Evolutionary conservation across 2,888 invertebrate genomes (phyloP), one percentile per base, ranked within the genome.

Genomic region (Cephus sareptanus): DNA sequence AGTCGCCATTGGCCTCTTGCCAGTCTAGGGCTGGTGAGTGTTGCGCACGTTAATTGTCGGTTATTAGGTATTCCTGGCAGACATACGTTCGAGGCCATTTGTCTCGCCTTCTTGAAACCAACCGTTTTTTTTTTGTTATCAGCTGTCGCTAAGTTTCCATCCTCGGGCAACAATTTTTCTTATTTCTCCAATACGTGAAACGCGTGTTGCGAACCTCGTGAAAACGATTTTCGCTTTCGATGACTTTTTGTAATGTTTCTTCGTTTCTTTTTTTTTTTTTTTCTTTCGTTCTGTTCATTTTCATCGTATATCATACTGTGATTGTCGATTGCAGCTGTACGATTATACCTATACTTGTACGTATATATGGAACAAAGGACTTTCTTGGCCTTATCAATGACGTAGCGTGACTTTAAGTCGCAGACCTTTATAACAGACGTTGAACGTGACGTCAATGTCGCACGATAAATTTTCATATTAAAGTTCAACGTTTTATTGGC

Each of bases 31-130:
- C 40, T 40, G 40, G 40, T 40, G 40, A 40, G 40, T 40, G 40
- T 40, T 40, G 40, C 40, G 40, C 71, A 70, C 33, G 30, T 33
- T 74, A 34, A 74, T 74, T 34, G 33, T 34, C 34, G 23, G 74
- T 34, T 31, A 34, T 74, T 74, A 74, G 74, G 74, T 34, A 35
- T 78, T 30, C 71, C 75, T 78, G 70, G 75, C 34, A 81, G 78
- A 78, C 75, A 23, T 34, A 73, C 70, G 37, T n/a, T 69, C 76
- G 37, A 76, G 76, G 69, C 30, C 69, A 15, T 40, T 74, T 76
- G 76, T 79, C 78, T 68, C 80, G 78, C 80, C 80, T 68, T 80
- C 80, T 76, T 76, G 80, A 77, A 77, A 82, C 79, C 79, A 75
- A 76, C 77, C 80, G 77, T 79, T 79, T 40, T n/a, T 75, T 75